Conservation (phyloP, 2,888 invertebrate genomes). For the Dasysyrphus albostriatus region DNA sequence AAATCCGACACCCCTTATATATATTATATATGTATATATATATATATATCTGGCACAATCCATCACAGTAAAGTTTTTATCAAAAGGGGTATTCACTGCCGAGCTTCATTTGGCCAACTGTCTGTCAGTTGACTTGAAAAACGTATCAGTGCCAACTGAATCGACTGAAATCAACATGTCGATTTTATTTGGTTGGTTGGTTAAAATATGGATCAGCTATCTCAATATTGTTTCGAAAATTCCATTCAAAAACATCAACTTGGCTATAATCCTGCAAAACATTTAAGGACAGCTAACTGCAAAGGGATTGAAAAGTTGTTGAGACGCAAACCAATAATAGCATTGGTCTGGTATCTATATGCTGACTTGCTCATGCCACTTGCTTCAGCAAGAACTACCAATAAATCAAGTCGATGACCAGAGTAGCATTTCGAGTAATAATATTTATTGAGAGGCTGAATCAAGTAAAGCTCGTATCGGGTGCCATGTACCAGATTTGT, state of each 20-base stretch:
- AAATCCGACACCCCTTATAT: too few relatives aligned
- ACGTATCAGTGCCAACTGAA: background rate
- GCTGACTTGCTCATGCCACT: background rate
- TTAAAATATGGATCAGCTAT: background rate
- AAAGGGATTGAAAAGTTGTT: background rate
- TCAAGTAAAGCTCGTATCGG: background rate
- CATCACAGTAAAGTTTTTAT: background rate
- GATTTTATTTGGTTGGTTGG: too few relatives aligned
- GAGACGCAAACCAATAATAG: background rate
- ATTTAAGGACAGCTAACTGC: background rate
- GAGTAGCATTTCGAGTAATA: background rate
- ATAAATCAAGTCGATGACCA: background rate
- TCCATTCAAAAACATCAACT: background rate
- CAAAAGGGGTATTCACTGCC: background rate
- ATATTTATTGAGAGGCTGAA: background rate
- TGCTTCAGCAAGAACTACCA: background rate
- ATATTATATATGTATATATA: too few relatives aligned
- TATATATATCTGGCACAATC: background rate
- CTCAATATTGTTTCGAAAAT: background rate
- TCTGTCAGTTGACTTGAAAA: too few relatives aligned
- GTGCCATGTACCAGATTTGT: background rate
- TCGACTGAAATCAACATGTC: background rate
- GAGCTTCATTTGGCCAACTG: too few relatives aligned
- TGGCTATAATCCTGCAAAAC: background rate
- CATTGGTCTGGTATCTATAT: background rate